Conservation (phyloP, 2,888 invertebrate species). For the Polydrusus cervinus region DNA sequence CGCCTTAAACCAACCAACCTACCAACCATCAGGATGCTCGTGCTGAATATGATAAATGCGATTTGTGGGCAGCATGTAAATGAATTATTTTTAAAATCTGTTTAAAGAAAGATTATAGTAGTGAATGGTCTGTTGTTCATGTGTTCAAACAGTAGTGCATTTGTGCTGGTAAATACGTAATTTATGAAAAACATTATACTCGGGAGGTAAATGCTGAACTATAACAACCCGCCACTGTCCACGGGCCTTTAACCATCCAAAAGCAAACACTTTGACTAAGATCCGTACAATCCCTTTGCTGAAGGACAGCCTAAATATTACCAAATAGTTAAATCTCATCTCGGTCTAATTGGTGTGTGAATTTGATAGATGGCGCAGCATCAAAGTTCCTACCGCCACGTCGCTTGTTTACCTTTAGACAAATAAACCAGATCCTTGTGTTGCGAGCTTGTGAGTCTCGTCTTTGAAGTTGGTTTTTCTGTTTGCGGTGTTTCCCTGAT, state of each 20-base stretch:
- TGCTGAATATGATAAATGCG: too few species aligned
- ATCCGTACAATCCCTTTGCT: conserved; percentile 25
- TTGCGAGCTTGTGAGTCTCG: neutral
- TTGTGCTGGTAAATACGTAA: too few species aligned
- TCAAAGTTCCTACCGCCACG: conserved; percentile 33
- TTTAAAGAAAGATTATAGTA: too few species aligned
- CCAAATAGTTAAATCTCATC: conserved; percentile 42
- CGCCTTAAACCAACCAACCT: too few species aligned
- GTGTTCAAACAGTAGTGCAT: too few species aligned
- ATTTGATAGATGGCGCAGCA: conserved; percentile 45
- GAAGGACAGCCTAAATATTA: conserved; percentile 46
- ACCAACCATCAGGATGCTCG: too few species aligned
- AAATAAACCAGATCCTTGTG: conserved; percentile 21
- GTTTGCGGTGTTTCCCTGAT: neutral
- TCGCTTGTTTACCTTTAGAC: conserved; percentile 1
- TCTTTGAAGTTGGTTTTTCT: conserved; percentile 15
- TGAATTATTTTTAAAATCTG: too few species aligned
- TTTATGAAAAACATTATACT: too few species aligned
- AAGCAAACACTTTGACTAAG: conserved; percentile 38
- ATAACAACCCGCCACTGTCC: neutral
- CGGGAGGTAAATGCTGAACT: too few species aligned
- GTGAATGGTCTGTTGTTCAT: too few species aligned
- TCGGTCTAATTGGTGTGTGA: conserved; percentile 46
- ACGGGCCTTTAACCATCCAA: conserved; percentile 40
- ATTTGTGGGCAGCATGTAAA: too few species aligned